Percentiles rank a stretch among this genome's conserved stretches.
These are phyloP conservation scores for Budorcas taxicolor DNA, from an alignment of 2,113 vertebrate species.

Conservation along the genomic window DNA sequence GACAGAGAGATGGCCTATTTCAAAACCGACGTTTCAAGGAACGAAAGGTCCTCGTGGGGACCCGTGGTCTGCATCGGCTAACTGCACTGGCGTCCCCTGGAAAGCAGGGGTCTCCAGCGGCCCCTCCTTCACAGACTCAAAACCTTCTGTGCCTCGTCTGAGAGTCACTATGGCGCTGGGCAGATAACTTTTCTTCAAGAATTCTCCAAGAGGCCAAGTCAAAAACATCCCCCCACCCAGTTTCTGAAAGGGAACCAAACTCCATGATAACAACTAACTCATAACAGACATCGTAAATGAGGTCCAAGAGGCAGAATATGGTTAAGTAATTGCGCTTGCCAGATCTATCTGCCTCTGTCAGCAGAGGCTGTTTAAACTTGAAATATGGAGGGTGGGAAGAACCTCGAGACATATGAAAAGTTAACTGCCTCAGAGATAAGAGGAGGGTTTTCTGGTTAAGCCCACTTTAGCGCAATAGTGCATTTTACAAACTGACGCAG, in stretches of 20 bases:
- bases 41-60: not conserved
- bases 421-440: not conserved
- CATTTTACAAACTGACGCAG: not conserved
- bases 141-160: not conserved
- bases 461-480: not conserved
- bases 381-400: not conserved
- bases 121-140: not conserved
- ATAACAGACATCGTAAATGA: slow-evolving; percentile 51
- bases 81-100: not conserved
- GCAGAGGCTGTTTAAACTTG: not conserved
- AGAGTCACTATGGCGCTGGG: slow-evolving; percentile 22
- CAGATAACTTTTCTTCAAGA: slow-evolving; percentile 7
- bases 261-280: slow-evolving; percentile 51
- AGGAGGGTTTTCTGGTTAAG: not conserved
- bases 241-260: slow-evolving; percentile 54
- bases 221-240: slow-evolving; percentile 39
- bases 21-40: not conserved
- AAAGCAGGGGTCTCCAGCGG: not conserved
- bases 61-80: not conserved
- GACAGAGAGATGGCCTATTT: slow-evolving; percentile 12
- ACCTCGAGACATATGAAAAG: not conserved
- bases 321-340: not conserved
- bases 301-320: not conserved
- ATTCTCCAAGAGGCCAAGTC: slow-evolving; percentile 25
- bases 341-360: not conserved